A percentile compares a stretch with the other conserved stretches of the same genome.
Evolutionary conservation across 2,113 vertebrate species (phyloP).

Genomic region (Pelecanoides urinatrix): DNA sequence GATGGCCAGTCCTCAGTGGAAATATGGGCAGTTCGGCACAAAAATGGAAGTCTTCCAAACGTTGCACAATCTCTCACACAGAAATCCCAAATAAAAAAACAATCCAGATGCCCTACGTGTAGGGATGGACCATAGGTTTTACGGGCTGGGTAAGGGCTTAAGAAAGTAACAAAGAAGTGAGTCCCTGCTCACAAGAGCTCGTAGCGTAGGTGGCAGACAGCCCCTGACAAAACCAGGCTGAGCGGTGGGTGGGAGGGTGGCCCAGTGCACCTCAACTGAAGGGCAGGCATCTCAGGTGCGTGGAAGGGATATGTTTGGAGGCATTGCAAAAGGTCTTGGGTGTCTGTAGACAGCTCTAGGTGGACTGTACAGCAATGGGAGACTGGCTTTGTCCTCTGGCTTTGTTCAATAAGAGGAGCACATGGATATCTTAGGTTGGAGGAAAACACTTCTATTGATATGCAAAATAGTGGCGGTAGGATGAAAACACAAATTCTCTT

Average conservation of each 20-base stretch:
- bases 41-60: neutral
- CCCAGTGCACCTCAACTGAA: neutral
- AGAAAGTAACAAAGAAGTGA: neutral
- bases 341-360: neutral
- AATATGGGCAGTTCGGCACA: neutral
- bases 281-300: neutral
- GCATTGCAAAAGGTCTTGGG: neutral
- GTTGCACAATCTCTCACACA: neutral
- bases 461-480: conserved; percentile 16
- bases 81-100: neutral
- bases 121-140: neutral
- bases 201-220: neutral
- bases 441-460: conserved; percentile 42
- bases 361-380: neutral
- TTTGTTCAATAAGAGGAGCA: neutral
- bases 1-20: neutral
- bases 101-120: neutral
- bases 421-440: neutral
- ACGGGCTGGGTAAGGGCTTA: neutral
- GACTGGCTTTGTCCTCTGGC: neutral
- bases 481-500: conserved; percentile 25
- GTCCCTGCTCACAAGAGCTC: neutral
- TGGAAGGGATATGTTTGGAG: neutral
- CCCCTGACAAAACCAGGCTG: neutral
- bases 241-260: neutral